phyloP scores from a whole-genome alignment of 2,113 vertebrate genomes.

The Epinephelus lanceolatus region DNA sequence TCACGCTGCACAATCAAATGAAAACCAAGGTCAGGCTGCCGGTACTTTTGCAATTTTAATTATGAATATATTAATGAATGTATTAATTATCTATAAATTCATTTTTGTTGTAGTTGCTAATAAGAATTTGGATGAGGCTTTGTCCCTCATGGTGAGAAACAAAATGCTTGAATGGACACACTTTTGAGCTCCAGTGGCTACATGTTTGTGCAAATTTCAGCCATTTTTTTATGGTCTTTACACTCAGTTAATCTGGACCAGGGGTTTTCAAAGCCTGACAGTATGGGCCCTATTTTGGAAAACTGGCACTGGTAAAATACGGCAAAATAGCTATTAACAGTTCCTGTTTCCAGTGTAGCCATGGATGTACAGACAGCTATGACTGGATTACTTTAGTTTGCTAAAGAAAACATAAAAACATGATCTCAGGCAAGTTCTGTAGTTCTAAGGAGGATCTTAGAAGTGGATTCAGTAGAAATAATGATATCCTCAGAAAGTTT shows the following conservation, averaged over 20 bases:
- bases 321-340: background rate
- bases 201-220: background rate
- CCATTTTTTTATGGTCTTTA: background rate
- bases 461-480: background rate
- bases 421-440: background rate
- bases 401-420: background rate
- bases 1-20: slow-evolving; percentile 10
- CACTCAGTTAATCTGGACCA: background rate
- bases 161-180: background rate
- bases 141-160: background rate
- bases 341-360: background rate
- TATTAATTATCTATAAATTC: background rate
- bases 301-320: background rate
- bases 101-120: background rate
- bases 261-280: no score
- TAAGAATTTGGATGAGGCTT: background rate
- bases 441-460: no score
- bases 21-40: slow-evolving; percentile 21
- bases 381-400: background rate
- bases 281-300: no score
- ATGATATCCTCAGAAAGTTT: background rate
- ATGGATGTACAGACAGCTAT: no score
- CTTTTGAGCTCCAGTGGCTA: background rate
- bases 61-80: background rate
- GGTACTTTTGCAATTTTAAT: background rate